A percentile compares a stretch with the other conserved stretches of the same genome.
These are phyloP conservation scores for Brachionus asplanchnoidis DNA, from an alignment of 1,140 invertebrate species.

Conservation along the genomic window DNA sequence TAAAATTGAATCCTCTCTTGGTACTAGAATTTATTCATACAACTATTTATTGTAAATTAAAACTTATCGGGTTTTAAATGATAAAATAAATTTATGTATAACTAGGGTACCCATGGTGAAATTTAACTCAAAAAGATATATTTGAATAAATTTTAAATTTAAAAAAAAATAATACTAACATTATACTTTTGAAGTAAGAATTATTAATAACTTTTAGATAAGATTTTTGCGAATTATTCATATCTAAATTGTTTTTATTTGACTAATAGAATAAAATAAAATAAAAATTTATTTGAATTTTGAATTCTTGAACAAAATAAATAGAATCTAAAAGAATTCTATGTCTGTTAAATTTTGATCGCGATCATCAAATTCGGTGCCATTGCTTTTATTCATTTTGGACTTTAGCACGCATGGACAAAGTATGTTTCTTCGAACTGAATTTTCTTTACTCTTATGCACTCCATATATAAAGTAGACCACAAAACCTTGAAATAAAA, in stretches of 20 bases:
- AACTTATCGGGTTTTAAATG: neutral
- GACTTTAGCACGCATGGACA: neutral
- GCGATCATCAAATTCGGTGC: neutral
- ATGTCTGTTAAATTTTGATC: neutral
- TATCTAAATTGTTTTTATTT: neutral
- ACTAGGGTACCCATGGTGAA: neutral
- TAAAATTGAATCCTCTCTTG: neutral
- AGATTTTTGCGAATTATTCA: neutral
- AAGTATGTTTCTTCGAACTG: neutral
- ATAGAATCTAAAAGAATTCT: neutral
- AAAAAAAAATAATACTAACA: neutral
- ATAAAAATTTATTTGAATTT: neutral
- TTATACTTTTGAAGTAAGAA: neutral
- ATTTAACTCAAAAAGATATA: neutral
- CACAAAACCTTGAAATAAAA: neutral
- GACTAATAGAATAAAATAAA: neutral
- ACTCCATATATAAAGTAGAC: constrained; percentile 16
- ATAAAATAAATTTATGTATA: neutral
- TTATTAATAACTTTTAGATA: neutral
- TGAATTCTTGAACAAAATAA: neutral
- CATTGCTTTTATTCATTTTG: neutral
- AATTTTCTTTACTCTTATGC: neutral
- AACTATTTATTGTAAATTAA: neutral
- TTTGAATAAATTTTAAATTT: neutral
- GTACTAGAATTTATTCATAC: neutral